Conservation (phyloP, 2,797 vertebrate species). For the Valencia hispanica region DNA sequence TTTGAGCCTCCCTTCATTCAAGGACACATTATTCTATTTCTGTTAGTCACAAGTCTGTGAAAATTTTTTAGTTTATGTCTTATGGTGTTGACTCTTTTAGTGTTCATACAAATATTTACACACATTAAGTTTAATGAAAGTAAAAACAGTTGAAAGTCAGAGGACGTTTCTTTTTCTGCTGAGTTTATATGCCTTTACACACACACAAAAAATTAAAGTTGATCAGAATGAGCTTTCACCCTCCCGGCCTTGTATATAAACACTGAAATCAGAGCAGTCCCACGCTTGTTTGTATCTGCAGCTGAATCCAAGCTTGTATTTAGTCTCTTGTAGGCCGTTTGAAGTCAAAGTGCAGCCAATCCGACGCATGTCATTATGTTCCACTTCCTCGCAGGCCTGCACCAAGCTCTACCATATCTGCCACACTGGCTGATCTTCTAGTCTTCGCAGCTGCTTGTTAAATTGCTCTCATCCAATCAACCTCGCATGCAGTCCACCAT, state of each 20-base stretch:
- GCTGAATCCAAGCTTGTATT: neutral
- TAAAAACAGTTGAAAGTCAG: no score
- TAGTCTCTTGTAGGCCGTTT: neutral
- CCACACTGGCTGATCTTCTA: slow-evolving; percentile 43
- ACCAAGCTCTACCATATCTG: slow-evolving; percentile 51
- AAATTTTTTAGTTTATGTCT: no score
- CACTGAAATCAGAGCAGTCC: neutral
- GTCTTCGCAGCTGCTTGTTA: slow-evolving; percentile 41
- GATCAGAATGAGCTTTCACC: neutral
- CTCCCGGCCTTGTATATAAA: neutral
- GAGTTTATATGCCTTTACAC: no score
- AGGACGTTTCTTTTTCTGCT: no score
- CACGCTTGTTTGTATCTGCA: neutral
- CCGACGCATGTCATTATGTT: slow-evolving; percentile 50
- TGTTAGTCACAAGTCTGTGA: no score
- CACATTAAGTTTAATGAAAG: no score
- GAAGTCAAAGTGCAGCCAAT: slow-evolving; percentile 31
- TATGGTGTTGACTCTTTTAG: no score
- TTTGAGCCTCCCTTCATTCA: no score
- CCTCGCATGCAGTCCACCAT: slow-evolving; percentile 33
- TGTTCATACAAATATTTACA: no score
- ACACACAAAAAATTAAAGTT: no score
- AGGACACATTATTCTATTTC: no score
- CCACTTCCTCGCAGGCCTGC: slow-evolving; percentile 49
- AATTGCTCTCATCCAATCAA: slow-evolving; percentile 40